Base-by-base conservation (phyloP, 2,797 vertebrate species). In the Avahi laniger region DNA sequence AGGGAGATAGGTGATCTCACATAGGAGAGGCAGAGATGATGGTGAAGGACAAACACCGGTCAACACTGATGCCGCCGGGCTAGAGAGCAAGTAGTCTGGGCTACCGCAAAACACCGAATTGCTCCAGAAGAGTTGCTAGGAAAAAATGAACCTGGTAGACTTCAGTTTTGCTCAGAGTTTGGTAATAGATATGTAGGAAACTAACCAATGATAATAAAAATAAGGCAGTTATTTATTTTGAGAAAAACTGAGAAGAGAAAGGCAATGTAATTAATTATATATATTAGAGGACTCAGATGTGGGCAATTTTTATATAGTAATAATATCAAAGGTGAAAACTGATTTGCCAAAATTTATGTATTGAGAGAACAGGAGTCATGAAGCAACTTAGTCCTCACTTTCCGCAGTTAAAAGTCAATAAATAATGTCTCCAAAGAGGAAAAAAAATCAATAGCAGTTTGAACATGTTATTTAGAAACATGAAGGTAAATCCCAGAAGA, bases 201-300 rank as follows among this genome's bases (percentile, higher is more conserved):
- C n/a, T n/a, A n/a, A n/a, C n/a, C n/a, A n/a, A n/a, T n/a, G n/a
- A n/a, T n/a, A n/a, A n/a, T n/a, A n/a, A n/a, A n/a, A n/a, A n/a
- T n/a, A n/a, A n/a, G n/a, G n/a, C n/a, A n/a, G n/a, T n/a, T n/a
- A n/a, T n/a, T n/a, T n/a, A n/a, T n/a, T 72, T 91, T 46, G 89
- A 96, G 72, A 93, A 82, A 90, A 81, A 57, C 63, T 70, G 78
- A 91, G 50, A 81, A 75, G 4, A 81, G 33, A 89, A 96, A 90
- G 15, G 41, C 50, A 94, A 94, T 50, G 15, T n/a, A n/a, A n/a
- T n/a, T 54, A 93, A 87, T 91, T 46, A 78, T 72, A 65, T 70
- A 61, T 69, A 75, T 73, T 57, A 91, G 52, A 88, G 24, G 57
- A 30, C 26, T 80, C 48, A 91, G 35, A 24, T 80, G 13, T 52